Conservation (phyloP, 2,888 invertebrate species). For the Dryobota labecula region DNA sequence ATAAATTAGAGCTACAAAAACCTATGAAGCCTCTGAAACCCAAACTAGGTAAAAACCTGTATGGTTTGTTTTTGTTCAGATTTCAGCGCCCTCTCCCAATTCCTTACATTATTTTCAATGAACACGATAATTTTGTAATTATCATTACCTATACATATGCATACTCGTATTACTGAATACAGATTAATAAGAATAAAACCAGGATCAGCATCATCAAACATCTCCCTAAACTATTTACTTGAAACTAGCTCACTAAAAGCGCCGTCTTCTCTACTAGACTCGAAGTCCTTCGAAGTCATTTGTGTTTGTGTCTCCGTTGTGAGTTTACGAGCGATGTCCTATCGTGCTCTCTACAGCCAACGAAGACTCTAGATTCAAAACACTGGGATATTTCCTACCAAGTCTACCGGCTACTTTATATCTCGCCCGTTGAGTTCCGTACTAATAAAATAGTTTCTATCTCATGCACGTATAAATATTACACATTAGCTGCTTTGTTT, state of each 20-base stretch:
- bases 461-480: conserved; percentile 70
- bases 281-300: conserved; percentile 75
- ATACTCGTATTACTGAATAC: no score
- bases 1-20: no score
- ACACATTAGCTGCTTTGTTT: conserved; percentile 65
- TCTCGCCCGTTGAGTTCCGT: conserved; percentile 76
- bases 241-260: not conserved
- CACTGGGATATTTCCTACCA: conserved; percentile 79
- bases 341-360: conserved; percentile 82
- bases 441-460: conserved; percentile 77
- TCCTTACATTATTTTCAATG: no score
- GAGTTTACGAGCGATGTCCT: conserved; percentile 88
- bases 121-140: no score
- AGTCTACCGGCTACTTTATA: conserved; percentile 76
- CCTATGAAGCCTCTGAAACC: no score
- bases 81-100: no score
- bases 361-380: conserved; percentile 86
- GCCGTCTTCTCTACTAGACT: conserved; percentile 68
- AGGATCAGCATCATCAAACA: not conserved
- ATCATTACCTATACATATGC: no score
- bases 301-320: conserved; percentile 82
- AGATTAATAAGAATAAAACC: not conserved
- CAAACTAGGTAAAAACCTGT: no score
- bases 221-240: not conserved
- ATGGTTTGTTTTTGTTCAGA: no score